These are phyloP conservation scores for Phyto melanocephala DNA, from an alignment of 2,888 invertebrate species.

Conservation along the genomic window DNA sequence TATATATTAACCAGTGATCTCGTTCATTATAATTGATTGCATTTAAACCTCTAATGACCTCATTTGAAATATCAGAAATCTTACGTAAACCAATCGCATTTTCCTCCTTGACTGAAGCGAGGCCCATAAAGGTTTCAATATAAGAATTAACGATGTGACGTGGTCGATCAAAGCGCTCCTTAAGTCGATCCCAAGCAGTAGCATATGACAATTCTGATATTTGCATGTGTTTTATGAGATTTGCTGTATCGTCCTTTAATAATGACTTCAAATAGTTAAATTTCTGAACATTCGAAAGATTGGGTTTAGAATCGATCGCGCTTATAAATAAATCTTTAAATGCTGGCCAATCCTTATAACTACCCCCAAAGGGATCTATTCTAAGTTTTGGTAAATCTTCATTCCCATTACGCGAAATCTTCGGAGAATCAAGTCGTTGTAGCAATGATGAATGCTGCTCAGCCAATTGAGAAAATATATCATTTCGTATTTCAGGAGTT, in stretches of 20 bases:
- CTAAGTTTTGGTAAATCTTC: constrained; percentile 38
- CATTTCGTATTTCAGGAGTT: neutral
- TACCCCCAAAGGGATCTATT: constrained; percentile 37
- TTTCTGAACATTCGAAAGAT: constrained; percentile 45
- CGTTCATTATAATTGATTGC: neutral
- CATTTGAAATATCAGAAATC: neutral
- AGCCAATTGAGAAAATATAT: constrained; percentile 7
- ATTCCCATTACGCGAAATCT: neutral
- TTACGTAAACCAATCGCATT: neutral
- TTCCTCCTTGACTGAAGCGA: neutral
- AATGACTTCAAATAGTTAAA: constrained; percentile 49
- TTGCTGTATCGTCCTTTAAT: constrained; percentile 40
- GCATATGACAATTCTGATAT: constrained; percentile 49
- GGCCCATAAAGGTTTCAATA: constrained; percentile 35
- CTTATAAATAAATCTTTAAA: constrained; percentile 48
- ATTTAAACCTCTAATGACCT: constrained; percentile 10
- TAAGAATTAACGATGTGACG: constrained; percentile 49
- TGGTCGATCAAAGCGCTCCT: constrained; percentile 48
- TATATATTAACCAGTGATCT: constrained; percentile 7
- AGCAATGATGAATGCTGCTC: constrained; percentile 2
- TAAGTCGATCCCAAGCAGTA: constrained; percentile 54
- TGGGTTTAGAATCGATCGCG: constrained; percentile 39
- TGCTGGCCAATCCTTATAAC: constrained; percentile 55
- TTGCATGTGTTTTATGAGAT: constrained; percentile 47
- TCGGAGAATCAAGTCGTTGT: neutral